Base-by-base conservation (phyloP, 2,888 invertebrate species). In the Campoplex capitator region DNA sequence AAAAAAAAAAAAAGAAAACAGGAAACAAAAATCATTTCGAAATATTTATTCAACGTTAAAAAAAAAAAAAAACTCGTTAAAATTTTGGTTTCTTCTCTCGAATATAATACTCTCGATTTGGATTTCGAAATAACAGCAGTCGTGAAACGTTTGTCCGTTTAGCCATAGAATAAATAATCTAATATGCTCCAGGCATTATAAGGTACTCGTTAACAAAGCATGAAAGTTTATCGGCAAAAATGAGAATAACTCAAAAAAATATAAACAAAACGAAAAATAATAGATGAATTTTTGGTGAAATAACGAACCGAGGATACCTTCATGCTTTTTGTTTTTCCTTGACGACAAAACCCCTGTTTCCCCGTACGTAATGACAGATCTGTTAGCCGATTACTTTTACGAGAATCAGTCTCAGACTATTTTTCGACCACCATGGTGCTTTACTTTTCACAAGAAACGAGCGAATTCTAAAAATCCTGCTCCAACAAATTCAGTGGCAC, bases 181-280 rank as follows among this genome's bases (percentile, higher is more conserved):
- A 51, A 79, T 74, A 88, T 88, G 84, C 88, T 77, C 84, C 80
- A 70, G 86, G 83, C 86, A 86, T 86, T 88, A 67, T 35, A 58
- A 79, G 35, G 32, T 77, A 76, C 42, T 74, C 68, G 62, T 62
- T 67, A 70, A 48, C 35, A 68, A 83, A 65, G 70, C 76, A 85
- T 80, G 68, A 76, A 78, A 68, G 56, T 79, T 78, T 68, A 62
- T 70, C 75, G 82, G 42, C 45, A 65, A 67, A 82, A 83, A 82
- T 23, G 48, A 23, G 68, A 67, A 73, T 56, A 28, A 77, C 11
- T 71, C 76, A 80, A 79, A 23, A 23, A 67, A 35, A 84, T 73
- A 71, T 77, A 32, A 73, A 76, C 54, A 65, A 18, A 82, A 80
- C 65, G 38, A n/a, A 65, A 51, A 68, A 16, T 65, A 51, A 68